Evolutionary conservation across 1,140 invertebrate species (phyloP).

Genomic region (Drosophila repleta): DNA sequence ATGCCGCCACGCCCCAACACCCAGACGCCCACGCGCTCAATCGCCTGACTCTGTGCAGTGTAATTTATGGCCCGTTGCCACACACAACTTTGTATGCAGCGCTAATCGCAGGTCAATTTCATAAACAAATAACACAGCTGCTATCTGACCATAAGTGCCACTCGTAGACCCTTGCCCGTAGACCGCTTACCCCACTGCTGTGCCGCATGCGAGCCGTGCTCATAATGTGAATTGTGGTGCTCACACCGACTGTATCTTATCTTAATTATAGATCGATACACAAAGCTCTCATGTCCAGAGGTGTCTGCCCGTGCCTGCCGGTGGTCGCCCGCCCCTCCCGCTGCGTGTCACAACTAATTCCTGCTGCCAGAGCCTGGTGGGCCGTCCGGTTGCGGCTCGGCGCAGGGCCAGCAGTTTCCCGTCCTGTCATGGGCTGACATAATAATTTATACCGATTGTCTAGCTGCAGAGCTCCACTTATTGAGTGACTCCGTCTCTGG

Average conservation of each 20-base stretch:
- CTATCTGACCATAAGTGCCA: slow-evolving; percentile 63
- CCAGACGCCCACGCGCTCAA: slow-evolving; percentile 17
- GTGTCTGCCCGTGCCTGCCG: slow-evolving; percentile 25
- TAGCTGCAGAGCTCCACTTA: slow-evolving; percentile 6
- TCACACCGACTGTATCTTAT: slow-evolving; percentile 51
- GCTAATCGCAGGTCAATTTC: slow-evolving; percentile 78
- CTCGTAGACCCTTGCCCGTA: not conserved
- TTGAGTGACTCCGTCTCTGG: slow-evolving; percentile 41
- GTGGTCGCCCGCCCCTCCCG: slow-evolving; percentile 5
- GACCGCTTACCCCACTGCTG: not conserved
- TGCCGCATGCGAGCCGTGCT: slow-evolving; percentile 25
- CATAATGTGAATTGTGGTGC: slow-evolving; percentile 66
- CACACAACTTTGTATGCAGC: slow-evolving; percentile 55
- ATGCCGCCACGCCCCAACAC: slow-evolving; percentile 12
- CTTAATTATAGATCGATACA: slow-evolving; percentile 78
- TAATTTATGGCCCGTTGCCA: slow-evolving; percentile 63
- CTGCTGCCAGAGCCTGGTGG: slow-evolving; percentile 34
- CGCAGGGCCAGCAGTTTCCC: slow-evolving; percentile 13
- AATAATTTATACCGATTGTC: slow-evolving; percentile 72
- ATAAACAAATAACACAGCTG: slow-evolving; percentile 74
- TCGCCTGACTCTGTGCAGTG: slow-evolving; percentile 26
- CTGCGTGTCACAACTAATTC: slow-evolving; percentile 73
- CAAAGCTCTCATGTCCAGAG: slow-evolving; percentile 26
- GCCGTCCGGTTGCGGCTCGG: slow-evolving; percentile 18
- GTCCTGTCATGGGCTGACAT: slow-evolving; percentile 60